These are phyloP conservation scores for Asobara japonica DNA, from an alignment of 1,140 invertebrate species.

Conservation along the genomic window DNA sequence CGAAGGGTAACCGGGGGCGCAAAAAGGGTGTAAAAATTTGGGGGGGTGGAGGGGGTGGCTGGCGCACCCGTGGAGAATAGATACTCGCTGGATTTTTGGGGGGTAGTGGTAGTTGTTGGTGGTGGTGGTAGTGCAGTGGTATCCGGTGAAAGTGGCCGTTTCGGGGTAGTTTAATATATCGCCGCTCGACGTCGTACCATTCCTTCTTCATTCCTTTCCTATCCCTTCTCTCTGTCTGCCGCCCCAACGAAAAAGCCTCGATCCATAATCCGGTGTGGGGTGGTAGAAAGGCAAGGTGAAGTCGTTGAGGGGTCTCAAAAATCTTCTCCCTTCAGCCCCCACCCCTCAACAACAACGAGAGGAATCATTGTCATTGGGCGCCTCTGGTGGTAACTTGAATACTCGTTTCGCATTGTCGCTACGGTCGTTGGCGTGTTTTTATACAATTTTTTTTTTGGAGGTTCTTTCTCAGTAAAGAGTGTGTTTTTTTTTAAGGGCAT, in stretches of 20 bases:
- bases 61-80: background rate
- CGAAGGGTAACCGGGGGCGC: background rate
- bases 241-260: background rate
- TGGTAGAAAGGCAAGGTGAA: slow-evolving; percentile 12
- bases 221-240: background rate
- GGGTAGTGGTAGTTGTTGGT: too few relatives aligned
- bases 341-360: slow-evolving; percentile 7
- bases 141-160: slow-evolving; percentile 20
- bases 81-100: background rate
- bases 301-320: slow-evolving; percentile 3
- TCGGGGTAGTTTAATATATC: slow-evolving; percentile 12
- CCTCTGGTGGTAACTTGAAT: slow-evolving; percentile 8
- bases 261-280: slow-evolving; percentile 7
- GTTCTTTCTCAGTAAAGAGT: background rate
- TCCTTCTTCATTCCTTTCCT: slow-evolving; percentile 5
- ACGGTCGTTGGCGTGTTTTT: background rate
- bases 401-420: slow-evolving; percentile 5
- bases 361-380: slow-evolving; percentile 23
- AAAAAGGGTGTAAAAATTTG: background rate
- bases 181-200: slow-evolving; percentile 16
- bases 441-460: background rate
- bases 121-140: background rate
- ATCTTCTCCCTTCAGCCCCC: background rate
- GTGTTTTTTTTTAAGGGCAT: too few relatives aligned
- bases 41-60: background rate